Percentiles rank a stretch among this genome's conserved stretches.
phyloP scores from a whole-genome alignment of 2,888 invertebrate genomes.

The Beris chalybata region DNA sequence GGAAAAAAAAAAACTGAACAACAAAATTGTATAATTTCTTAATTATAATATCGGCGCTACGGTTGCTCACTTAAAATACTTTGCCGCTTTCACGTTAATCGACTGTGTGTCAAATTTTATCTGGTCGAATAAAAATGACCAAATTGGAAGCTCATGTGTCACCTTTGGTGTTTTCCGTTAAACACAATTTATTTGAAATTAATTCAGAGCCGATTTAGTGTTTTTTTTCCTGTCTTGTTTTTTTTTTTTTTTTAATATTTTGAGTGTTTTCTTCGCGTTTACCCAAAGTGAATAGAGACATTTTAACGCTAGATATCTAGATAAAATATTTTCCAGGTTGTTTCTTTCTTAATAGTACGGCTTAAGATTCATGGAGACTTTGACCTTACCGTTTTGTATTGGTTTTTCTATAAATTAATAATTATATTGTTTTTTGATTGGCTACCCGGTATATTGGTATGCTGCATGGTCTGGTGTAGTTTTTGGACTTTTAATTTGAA shows the following conservation, averaged over 20 bases:
- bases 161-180: conserved; percentile 23
- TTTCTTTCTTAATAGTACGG: background rate
- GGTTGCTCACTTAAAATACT: background rate
- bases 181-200: conserved; percentile 27
- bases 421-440: background rate
- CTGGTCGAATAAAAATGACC: conserved; percentile 2
- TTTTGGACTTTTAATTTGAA: background rate
- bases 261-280: no score
- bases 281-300: no score
- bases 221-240: no score
- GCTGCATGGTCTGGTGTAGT: background rate
- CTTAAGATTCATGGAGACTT: conserved; percentile 9
- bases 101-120: conserved; percentile 6
- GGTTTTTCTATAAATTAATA: background rate
- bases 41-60: conserved; percentile 16
- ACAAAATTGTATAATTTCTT: conserved; percentile 10
- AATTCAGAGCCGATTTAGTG: conserved; percentile 17
- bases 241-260: no score
- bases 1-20: no score
- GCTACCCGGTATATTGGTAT: background rate
- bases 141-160: conserved; percentile 18
- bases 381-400: conserved; percentile 3
- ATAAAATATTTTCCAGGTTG: background rate
- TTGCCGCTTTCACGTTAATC: conserved; percentile 16
- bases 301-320: no score